phyloP scores from a whole-genome alignment of 92 coral and sea anemone genomes.

The Meandrina meandrites region DNA sequence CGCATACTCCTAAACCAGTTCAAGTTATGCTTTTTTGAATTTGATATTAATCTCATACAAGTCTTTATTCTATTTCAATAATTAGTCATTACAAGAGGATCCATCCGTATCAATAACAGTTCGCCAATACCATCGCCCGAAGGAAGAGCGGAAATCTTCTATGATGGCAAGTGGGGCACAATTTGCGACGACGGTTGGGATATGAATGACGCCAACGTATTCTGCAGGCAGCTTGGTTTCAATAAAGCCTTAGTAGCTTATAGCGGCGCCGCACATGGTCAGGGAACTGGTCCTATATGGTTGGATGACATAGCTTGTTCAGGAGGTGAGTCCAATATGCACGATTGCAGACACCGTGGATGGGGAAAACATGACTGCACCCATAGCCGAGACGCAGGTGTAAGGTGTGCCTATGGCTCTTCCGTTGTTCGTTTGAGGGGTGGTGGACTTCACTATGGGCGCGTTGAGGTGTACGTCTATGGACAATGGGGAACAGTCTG shows the following conservation, averaged over 20 bases:
- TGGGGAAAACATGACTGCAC: slow-evolving; percentile 20
- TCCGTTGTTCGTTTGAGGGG: not conserved
- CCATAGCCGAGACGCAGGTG: slow-evolving; percentile 1
- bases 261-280: not conserved
- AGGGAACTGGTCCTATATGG: slow-evolving; percentile 3
- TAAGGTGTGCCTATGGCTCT: not conserved
- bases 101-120: not conserved
- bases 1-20: no score
- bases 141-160: slow-evolving; percentile 11
- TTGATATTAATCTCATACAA: not conserved
- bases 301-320: slow-evolving; percentile 2
- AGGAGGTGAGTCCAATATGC: not conserved
- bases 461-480: slow-evolving; percentile 43
- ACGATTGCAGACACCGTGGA: slow-evolving; percentile 15
- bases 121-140: not conserved
- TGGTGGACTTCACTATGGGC: slow-evolving; percentile 27
- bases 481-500: slow-evolving; percentile 63
- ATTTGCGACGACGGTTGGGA: slow-evolving; percentile 13
- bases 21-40: not conserved
- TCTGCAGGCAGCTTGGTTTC: slow-evolving; percentile 7
- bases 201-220: not conserved
- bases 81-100: not conserved
- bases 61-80: not conserved
- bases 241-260: not conserved
- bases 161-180: slow-evolving; percentile 15